Base-by-base conservation (phyloP, 2,113 vertebrate species). In the Passer montanus region DNA sequence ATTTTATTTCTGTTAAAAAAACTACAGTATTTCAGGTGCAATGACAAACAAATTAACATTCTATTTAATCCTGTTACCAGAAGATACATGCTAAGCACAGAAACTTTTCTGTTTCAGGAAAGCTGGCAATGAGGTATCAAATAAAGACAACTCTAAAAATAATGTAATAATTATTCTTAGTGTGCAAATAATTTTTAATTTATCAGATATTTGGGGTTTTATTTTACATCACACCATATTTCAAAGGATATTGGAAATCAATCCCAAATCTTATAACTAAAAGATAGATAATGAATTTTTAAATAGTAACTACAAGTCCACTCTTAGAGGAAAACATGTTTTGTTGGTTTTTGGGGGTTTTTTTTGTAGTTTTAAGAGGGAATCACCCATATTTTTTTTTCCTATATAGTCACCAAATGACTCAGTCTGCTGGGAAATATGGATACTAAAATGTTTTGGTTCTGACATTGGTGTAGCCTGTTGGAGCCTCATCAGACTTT, bases 241-340 rank as follows among this genome's bases (percentile, higher is more conserved):
- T 87, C 55, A 96, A 37, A 89, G 82, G 47, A 93, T 92, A 95
- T 21, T 58, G 63, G 80, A 95, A 86, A 75, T 35, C 31, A 75
- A 95, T 82, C 86, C 77, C 37, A 91, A 90, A 89, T 84, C 56
- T 85, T 84, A 47, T 70, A 95, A 93, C 72, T 84, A 70, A 82
- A 96, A 96, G 74, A 94, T 89, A 53, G 89, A 95, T 89, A 95
- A 90, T 53, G 28, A 87, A 83, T 83, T 72, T 96, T 90, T 81
- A 74, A 74, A 78, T 31, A 68, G 72, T 82, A 90, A 94, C 37
- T 91, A 68, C 37, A 88, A 93, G 15, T 86, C 64, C 62, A 84
- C 53, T 91, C 47, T 83, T 92, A 56, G n/a, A 70, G 26, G 44
- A 82, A 81, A 92, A 72, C 8, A 49, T 14, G 35, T 3, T 27